These are phyloP conservation scores for Phymorhynchus buccinoides DNA, from an alignment of 1,140 invertebrate genomes.

Conservation along the genomic window DNA sequence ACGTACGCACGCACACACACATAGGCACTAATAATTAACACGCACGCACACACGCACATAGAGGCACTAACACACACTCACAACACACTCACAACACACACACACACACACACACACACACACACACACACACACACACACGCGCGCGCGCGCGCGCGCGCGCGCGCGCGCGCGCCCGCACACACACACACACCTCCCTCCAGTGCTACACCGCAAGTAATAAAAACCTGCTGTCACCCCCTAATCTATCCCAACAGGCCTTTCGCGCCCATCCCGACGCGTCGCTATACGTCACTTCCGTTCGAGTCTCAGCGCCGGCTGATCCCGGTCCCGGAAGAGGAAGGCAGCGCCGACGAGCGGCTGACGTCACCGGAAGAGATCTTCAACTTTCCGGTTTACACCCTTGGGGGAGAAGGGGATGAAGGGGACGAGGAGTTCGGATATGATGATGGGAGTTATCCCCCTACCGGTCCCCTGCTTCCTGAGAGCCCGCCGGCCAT, in stretches of 20 bases:
- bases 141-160: too few relatives aligned
- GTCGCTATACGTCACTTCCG: constrained; percentile 41
- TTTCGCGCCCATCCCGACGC: constrained; percentile 40
- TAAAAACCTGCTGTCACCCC: neutral
- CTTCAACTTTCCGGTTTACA: constrained; percentile 38
- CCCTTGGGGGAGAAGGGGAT: constrained; percentile 13
- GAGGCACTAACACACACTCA: too few relatives aligned
- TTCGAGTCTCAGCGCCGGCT: constrained; percentile 44
- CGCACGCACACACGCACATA: too few relatives aligned
- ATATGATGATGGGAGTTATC: neutral
- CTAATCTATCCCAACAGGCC: constrained; percentile 32
- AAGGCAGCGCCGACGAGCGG: constrained; percentile 44
- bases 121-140: too few relatives aligned
- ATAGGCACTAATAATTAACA: too few relatives aligned
- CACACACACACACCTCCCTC: neutral
- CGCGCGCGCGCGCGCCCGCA: neutral
- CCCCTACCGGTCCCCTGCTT: neutral
- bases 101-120: too few relatives aligned
- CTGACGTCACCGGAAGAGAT: constrained; percentile 46
- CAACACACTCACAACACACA: too few relatives aligned
- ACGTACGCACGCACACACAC: too few relatives aligned
- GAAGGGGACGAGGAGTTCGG: constrained; percentile 25
- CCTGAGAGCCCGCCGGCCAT: neutral
- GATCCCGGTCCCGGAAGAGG: constrained; percentile 49
- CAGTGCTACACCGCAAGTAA: neutral